Evolutionary conservation across 2,888 invertebrate species (phyloP).

Genomic region (Formica aserva): DNA sequence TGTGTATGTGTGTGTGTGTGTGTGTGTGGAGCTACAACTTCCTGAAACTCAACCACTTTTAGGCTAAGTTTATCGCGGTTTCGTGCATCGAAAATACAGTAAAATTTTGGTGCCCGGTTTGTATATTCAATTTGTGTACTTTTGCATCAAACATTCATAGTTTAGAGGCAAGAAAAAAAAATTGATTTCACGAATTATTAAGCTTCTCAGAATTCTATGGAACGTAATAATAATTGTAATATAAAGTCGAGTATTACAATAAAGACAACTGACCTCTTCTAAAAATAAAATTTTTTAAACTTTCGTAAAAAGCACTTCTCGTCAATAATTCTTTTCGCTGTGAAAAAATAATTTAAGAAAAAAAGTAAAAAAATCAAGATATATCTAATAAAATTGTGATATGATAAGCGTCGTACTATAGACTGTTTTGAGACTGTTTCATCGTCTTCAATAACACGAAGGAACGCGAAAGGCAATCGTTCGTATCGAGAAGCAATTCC

Average conservation of each 20-base stretch:
- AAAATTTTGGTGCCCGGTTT: background rate
- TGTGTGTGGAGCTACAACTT: slow-evolving; percentile 9
- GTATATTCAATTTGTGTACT: background rate
- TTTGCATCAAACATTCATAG: background rate
- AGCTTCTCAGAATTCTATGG: background rate
- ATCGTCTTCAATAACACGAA: slow-evolving; percentile 11
- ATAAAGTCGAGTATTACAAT: background rate
- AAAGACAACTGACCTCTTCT: background rate
- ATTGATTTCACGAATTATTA: background rate
- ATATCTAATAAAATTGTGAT: background rate
- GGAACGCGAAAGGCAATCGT: slow-evolving; percentile 32
- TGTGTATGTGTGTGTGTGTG: background rate
- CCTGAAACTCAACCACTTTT: slow-evolving; percentile 7
- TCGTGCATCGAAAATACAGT: background rate
- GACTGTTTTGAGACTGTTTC: slow-evolving; percentile 7
- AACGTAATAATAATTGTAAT: background rate
- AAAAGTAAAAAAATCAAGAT: slow-evolving; percentile 1
- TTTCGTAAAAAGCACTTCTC: background rate
- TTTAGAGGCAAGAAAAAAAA: background rate
- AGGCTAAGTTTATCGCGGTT: slow-evolving; percentile 35
- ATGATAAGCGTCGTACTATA: background rate
- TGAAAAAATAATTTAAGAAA: background rate
- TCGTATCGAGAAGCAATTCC: slow-evolving; percentile 49
- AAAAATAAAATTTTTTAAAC: background rate
- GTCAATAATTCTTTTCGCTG: background rate